Base-by-base conservation (phyloP, 1,140 invertebrate species). In the Cotesia typhae region DNA sequence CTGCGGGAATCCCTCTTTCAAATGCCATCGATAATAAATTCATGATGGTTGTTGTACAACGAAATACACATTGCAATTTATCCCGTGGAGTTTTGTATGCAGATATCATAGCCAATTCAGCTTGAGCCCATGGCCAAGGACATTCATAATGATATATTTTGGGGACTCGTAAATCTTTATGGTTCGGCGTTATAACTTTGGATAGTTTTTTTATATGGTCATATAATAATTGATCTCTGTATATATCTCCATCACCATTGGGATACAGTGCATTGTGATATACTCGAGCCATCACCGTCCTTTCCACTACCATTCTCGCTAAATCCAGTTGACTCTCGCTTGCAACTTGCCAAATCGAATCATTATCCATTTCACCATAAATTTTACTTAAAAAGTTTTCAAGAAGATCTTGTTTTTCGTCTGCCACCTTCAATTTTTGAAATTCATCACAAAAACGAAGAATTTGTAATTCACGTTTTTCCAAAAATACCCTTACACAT, bases 51-150 rank as follows among this genome's bases (percentile, higher is more conserved):
- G 92, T 93, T 59, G 96, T 94, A 82, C 96, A 97, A 14, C 96
- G 91, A 77, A 92, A 90, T 52, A 97, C 92, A 78, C 91, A 92
- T 71, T 92, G 89, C n/a, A 99, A 88, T 88, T 99, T 99, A 84
- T 99, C 98, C 60, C 93, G 87, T 1, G 98, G 96, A 41, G 96
- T 97, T 86, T 97, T 95, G 85, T 97, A 98, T 3, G 95, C 96
- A 76, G 96, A 94, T 80, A 99, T 94, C 76, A 95, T 93, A 64
- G 91, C 89, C n/a, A 99, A 90, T 86, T 97, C 95, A 57, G 94
- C 92, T 87, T 99, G 97, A 52, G 98, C 97, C 76, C 96, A 95
- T n/a, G 95, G 93, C 97, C 96, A 99, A 1, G 98, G 98, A 84
- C 94, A 96, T 79, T 99, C 97, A 78, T 93, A 93, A 81, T 94